Percentiles rank a stretch among this genome's conserved stretches.
Conservation (phyloP, 2,888 invertebrate genomes). For the Andrena fulva region DNA sequence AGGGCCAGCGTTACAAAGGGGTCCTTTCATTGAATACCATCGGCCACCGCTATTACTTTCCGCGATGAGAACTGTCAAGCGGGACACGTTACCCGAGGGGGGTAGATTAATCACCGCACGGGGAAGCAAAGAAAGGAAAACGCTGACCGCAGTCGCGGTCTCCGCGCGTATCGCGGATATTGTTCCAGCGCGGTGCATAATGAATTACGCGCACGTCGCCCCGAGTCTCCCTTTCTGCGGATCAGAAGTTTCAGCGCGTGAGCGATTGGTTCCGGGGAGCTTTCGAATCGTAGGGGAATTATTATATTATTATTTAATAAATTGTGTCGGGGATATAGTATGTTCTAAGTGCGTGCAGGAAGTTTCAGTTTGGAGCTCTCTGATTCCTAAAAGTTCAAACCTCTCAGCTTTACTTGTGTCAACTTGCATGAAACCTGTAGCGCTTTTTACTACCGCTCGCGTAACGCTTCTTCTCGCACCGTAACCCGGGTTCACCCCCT, state of each 20-base stretch:
- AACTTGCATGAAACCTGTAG: no score
- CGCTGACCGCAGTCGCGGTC: conserved; percentile 21
- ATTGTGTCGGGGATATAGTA: no score
- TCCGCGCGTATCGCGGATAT: conserved; percentile 22
- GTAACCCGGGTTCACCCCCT: no score
- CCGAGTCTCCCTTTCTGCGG: conserved; percentile 2
- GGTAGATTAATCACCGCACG: conserved; percentile 69
- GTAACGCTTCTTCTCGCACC: no score
- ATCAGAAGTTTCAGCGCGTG: conserved; percentile 8
- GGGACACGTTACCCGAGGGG: conserved; percentile 61
- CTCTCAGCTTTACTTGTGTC: background rate
- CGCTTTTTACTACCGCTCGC: no score
- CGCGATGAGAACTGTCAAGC: conserved; percentile 71
- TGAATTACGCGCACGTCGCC: conserved; percentile 40
- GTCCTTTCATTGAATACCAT: conserved; percentile 68
- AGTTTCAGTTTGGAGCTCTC: background rate
- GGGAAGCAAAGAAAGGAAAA: conserved; percentile 60
- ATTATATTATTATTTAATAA: background rate
- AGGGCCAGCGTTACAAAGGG: conserved; percentile 34
- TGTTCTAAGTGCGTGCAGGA: background rate
- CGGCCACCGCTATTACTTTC: conserved; percentile 70
- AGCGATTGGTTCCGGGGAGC: background rate
- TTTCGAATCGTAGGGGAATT: background rate
- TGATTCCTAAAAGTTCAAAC: background rate
- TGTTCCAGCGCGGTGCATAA: conserved; percentile 38